phyloP scores from a whole-genome alignment of 2,113 vertebrate genomes.

The Notarius quadriscutis region DNA sequence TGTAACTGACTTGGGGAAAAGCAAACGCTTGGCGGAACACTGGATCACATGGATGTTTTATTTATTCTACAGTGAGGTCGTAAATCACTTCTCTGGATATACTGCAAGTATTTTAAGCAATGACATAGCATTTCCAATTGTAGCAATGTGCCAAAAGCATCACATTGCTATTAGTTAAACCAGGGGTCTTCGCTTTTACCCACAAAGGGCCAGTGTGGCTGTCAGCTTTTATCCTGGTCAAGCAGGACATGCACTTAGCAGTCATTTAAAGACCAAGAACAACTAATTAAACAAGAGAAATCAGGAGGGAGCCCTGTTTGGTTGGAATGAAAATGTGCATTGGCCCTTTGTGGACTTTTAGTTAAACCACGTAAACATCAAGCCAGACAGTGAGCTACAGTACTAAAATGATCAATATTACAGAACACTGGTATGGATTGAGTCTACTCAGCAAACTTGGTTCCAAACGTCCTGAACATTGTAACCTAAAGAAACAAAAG shows the following conservation, averaged over 20 bases:
- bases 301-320: neutral
- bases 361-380: neutral
- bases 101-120: neutral
- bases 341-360: neutral
- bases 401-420: neutral
- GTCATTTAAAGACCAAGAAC: neutral
- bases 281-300: neutral
- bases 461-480: neutral
- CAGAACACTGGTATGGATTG: neutral
- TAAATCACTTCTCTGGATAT: slow-evolving; percentile 11
- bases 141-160: slow-evolving; percentile 7
- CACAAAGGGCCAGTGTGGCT: neutral
- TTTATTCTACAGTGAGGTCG: slow-evolving; percentile 8
- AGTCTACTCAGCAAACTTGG: neutral
- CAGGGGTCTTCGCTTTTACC: too few species aligned
- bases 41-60: slow-evolving; percentile 3
- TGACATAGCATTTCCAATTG: slow-evolving; percentile 2
- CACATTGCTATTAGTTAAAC: neutral
- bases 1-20: neutral
- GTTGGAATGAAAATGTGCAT: neutral
- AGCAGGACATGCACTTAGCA: neutral
- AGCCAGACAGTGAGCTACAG: neutral
- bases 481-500: neutral
- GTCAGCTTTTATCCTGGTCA: neutral
- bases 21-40: neutral